Evolutionary conservation across 2,888 invertebrate genomes (phyloP).

Genomic region (Cetonia aurata): DNA sequence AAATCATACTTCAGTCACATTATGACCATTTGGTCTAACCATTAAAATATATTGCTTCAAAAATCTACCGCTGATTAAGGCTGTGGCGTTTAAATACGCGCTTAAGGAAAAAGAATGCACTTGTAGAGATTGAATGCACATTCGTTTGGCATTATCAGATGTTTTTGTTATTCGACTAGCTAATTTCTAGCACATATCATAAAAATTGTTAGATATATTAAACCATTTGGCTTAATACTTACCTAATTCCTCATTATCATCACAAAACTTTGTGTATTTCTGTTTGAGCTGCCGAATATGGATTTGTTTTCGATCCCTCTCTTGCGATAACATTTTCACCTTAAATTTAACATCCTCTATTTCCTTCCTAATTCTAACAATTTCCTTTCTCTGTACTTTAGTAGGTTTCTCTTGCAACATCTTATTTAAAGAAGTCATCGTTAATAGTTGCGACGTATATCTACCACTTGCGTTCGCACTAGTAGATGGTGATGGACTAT

Average conservation of each 20-base stretch:
- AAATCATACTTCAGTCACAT: no score
- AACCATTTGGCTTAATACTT: conserved; percentile 52
- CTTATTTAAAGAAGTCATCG: conserved; percentile 65
- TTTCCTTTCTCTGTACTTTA: conserved; percentile 74
- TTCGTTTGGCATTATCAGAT: no score
- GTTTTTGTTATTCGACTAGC: no score
- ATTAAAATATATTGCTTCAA: no score
- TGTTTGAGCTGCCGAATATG: conserved; percentile 76
- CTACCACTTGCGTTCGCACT: conserved; percentile 54
- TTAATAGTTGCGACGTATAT: conserved; percentile 63
- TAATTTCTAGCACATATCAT: no score
- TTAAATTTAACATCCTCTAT: conserved; percentile 79
- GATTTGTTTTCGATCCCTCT: conserved; percentile 75
- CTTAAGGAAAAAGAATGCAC: no score
- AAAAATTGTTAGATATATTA: neutral
- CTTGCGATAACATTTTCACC: conserved; percentile 77
- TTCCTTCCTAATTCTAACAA: conserved; percentile 75
- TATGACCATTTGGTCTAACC: no score
- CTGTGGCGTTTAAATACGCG: no score
- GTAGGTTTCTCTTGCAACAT: conserved; percentile 71
- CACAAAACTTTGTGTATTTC: conserved; percentile 73
- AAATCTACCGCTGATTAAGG: no score
- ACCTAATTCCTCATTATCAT: conserved; percentile 80
- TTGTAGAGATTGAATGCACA: no score
- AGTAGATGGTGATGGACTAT: conserved; percentile 46